Evolutionary conservation across 2,797 vertebrate genomes (phyloP), one percentile per base, ranked within the genome.

Genomic region (Picus viridis): DNA sequence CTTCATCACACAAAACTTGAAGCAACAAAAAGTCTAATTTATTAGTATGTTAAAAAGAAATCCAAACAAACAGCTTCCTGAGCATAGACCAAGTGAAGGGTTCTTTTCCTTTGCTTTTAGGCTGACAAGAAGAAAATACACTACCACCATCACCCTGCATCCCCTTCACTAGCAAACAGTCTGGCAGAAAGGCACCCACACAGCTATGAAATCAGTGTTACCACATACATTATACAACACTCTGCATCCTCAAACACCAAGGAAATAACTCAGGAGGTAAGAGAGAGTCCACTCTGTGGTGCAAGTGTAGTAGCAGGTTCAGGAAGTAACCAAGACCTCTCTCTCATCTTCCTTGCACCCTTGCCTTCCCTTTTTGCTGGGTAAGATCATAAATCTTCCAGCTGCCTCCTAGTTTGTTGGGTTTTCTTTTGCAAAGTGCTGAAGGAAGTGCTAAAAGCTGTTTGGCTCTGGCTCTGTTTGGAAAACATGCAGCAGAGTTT

Each of bases 181-280:
- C 75, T 85, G 75, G 29, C 41, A 87, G 73, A 85, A 87, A n/a
- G 73, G 87, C 56, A 86, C 82, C 72, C 90, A 83, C 79, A 2
- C 65, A 83, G 59, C 85, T 43, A 69, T 29, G n/a, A 87, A 94
- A 43, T 69, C 45, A 74, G n/a, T 2, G 2, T 88, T 92, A 83
- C 2, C 5, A 64, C 74, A 64, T 32, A 63, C n/a, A 41, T 92
- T 91, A 71, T 81, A 80, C 86, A 94, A 90, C 56, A 39, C 75
- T 71, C 39, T 71, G 69, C 0, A 0, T 75, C 88, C 90, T 86
- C 83, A 83, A 49, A 73, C 72, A 87, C 26, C 23, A 30, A 61
- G 49, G 76, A 89, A 49, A 70, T 39, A 67, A 36, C 43, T 79
- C 29, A 27, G 72, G 87, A 87, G 36, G 9, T 68, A 86, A 87